Conservation (phyloP, 2,888 invertebrate genomes). For the Drymonia ruficornis region DNA sequence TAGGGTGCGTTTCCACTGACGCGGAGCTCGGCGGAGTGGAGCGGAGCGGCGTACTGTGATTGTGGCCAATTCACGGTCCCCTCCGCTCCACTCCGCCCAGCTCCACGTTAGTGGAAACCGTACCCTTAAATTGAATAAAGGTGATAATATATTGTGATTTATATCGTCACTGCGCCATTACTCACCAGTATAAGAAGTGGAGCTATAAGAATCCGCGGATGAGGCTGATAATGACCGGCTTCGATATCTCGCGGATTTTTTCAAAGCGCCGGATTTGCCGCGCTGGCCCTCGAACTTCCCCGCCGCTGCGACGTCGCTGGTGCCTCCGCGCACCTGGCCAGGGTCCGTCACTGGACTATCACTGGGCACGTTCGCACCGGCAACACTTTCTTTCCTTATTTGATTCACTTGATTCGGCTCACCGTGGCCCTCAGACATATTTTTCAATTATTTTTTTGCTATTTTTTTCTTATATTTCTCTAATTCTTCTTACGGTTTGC, state of each 20-base stretch:
- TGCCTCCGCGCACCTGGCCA: slow-evolving; percentile 84
- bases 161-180: slow-evolving; percentile 9
- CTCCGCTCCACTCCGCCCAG: no score
- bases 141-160: no score
- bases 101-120: no score
- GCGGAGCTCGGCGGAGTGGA: no score
- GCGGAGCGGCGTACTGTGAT: no score
- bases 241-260: slow-evolving; percentile 94
- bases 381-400: slow-evolving; percentile 71
- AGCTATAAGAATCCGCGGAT: slow-evolving; percentile 97
- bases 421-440: slow-evolving; percentile 74
- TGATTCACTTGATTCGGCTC: slow-evolving; percentile 64
- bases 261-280: slow-evolving; percentile 89
- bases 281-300: slow-evolving; percentile 76
- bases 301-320: slow-evolving; percentile 65
- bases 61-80: no score
- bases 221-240: slow-evolving; percentile 97
- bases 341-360: slow-evolving; percentile 92
- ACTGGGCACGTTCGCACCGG: slow-evolving; percentile 82
- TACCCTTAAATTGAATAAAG: no score
- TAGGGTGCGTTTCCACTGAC: no score
- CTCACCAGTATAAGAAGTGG: slow-evolving; percentile 87
- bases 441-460: slow-evolving; percentile 26
- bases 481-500: slow-evolving; percentile 24
- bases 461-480: slow-evolving; percentile 17